These are phyloP conservation scores for Nasonovia ribisnigri DNA, from an alignment of 2,888 invertebrate genomes.

Conservation along the genomic window DNA sequence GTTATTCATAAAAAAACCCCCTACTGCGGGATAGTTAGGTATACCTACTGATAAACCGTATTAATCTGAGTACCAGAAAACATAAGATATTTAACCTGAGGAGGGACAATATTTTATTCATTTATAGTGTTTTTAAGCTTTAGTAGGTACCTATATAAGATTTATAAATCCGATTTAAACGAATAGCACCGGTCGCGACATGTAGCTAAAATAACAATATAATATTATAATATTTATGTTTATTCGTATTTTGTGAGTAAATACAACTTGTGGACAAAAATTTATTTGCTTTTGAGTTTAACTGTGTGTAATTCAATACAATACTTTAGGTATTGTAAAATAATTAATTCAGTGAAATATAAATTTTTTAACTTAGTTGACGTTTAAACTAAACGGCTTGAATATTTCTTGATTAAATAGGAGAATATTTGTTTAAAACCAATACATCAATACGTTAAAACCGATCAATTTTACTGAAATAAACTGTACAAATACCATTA, in stretches of 20 bases:
- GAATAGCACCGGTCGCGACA: background rate
- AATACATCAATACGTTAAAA: background rate
- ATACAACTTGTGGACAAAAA: background rate
- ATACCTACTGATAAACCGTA: background rate
- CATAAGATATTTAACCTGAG: conserved; percentile 26
- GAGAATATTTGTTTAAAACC: background rate
- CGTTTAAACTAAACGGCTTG: too few relatives aligned
- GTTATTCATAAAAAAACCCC: background rate
- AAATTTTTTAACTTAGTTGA: background rate
- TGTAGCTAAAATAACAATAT: background rate
- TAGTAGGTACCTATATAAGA: background rate
- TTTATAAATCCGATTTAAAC: background rate
- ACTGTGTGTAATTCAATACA: background rate
- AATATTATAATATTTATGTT: background rate
- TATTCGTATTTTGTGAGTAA: background rate
- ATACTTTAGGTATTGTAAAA: background rate
- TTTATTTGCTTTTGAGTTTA: background rate
- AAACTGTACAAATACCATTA: background rate
- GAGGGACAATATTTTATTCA: conserved; percentile 8
- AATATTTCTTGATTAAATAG: background rate
- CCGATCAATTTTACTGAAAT: background rate
- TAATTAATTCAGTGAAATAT: background rate
- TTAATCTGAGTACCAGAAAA: conserved; percentile 23
- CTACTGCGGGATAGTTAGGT: background rate
- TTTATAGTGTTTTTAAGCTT: background rate